Conservation (phyloP, 92 coral and sea anemone genomes). For the Diadumene lineata region DNA sequence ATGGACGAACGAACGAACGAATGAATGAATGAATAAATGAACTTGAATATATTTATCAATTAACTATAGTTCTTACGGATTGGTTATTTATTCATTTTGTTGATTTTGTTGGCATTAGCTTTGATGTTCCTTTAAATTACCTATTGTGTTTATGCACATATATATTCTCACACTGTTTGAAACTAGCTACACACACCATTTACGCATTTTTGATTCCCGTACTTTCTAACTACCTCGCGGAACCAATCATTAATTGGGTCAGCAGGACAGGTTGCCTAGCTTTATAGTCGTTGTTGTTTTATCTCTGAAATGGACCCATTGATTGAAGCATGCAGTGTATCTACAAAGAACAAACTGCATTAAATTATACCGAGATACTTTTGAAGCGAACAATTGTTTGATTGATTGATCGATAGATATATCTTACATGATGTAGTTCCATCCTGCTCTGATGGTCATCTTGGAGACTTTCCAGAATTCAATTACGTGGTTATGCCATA, state of each 20-base stretch:
- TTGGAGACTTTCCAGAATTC: conserved; percentile 33
- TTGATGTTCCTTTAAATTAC: no score
- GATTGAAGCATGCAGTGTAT: conserved; percentile 54
- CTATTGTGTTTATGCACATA: no score
- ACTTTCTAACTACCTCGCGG: neutral
- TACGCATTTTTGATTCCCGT: no score
- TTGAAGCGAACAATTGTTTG: neutral
- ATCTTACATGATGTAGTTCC: conserved; percentile 22
- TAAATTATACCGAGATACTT: neutral
- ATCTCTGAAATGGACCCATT: conserved; percentile 37
- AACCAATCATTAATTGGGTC: neutral
- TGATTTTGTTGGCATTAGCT: no score
- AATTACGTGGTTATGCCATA: conserved; percentile 25
- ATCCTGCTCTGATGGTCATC: conserved; percentile 34
- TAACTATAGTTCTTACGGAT: no score
- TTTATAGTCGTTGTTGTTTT: conserved; percentile 1
- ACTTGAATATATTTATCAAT: no score
- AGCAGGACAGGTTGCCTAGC: conserved; percentile 26
- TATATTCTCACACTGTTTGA: no score
- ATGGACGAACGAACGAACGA: no score
- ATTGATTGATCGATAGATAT: neutral
- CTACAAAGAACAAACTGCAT: neutral
- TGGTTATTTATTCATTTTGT: no score
- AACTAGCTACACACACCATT: no score
- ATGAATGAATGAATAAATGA: no score